Conservation (phyloP, 1,140 invertebrate species). For the Zaprionus camerounensis region DNA sequence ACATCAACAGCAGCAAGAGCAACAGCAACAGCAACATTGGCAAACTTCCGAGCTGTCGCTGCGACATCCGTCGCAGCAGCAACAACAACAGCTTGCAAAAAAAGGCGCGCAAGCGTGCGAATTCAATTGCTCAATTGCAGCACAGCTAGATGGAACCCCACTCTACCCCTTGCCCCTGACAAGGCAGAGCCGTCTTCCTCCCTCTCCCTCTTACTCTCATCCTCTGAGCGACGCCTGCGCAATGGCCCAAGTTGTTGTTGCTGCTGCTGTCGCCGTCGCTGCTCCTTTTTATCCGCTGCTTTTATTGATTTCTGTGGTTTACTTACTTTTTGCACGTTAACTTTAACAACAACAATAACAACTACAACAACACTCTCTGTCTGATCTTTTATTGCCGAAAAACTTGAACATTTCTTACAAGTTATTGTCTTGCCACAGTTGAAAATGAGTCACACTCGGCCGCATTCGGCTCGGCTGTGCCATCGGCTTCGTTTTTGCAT, state of each 20-base stretch:
- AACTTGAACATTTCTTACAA: slow-evolving; percentile 57
- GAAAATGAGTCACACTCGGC: slow-evolving; percentile 65
- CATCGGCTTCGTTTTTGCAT: slow-evolving; percentile 6
- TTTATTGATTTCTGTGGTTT: slow-evolving; percentile 82
- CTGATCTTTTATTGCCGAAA: slow-evolving; percentile 57
- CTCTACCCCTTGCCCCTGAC: background rate
- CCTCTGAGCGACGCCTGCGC: slow-evolving; percentile 65
- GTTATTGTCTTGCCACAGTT: slow-evolving; percentile 68
- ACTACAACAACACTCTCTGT: slow-evolving; percentile 42
- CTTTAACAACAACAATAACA: slow-evolving; percentile 32
- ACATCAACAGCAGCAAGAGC: slow-evolving; percentile 34
- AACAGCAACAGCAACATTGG: slow-evolving; percentile 45
- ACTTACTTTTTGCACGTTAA: slow-evolving; percentile 40
- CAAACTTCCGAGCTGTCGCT: slow-evolving; percentile 79
- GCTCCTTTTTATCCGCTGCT: slow-evolving; percentile 63
- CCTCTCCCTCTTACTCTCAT: background rate
- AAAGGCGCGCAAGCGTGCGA: slow-evolving; percentile 81
- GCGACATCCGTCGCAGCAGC: slow-evolving; percentile 69
- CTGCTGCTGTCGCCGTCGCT: slow-evolving; percentile 61
- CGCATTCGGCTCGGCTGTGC: slow-evolving; percentile 22
- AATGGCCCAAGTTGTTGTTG: slow-evolving; percentile 47
- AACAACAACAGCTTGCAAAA: slow-evolving; percentile 49
- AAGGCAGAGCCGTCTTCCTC: background rate
- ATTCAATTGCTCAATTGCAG: slow-evolving; percentile 81
- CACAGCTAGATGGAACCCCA: slow-evolving; percentile 27